These are phyloP conservation scores for Typhlichthys subterraneus DNA, from an alignment of 2,797 vertebrate species.

Conservation along the genomic window DNA sequence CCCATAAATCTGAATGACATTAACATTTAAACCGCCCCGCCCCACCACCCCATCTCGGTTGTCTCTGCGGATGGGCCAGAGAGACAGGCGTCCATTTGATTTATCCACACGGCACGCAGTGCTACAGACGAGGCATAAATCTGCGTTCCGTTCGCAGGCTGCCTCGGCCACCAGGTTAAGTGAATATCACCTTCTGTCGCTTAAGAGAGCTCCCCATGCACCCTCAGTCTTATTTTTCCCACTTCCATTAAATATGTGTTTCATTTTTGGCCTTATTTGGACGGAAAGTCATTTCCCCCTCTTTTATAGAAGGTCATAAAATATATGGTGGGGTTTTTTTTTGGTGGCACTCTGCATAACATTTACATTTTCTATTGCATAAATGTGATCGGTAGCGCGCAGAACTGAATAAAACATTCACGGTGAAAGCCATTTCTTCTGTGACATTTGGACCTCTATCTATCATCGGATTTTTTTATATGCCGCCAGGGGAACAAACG, in stretches of 20 bases:
- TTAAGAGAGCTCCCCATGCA: conserved; percentile 37
- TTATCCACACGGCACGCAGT: conserved; percentile 38
- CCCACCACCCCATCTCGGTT: conserved; percentile 24
- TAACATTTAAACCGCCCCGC: conserved; percentile 65
- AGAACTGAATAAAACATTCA: conserved; percentile 77
- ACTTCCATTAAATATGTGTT: conserved; percentile 67
- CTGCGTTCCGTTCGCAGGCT: conserved; percentile 44
- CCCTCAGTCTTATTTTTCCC: conserved; percentile 40
- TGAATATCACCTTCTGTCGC: conserved; percentile 66
- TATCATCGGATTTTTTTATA: conserved; percentile 74
- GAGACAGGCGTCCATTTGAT: conserved; percentile 58
- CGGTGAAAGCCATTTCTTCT: conserved; percentile 76
- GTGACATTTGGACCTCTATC: conserved; percentile 81
- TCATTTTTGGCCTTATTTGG: conserved; percentile 71
- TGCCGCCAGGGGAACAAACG: conserved; percentile 72
- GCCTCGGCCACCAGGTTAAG: conserved; percentile 60
- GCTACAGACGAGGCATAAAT: conserved; percentile 51
- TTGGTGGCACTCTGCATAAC: conserved; percentile 70
- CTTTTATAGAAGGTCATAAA: conserved; percentile 79
- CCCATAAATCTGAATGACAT: conserved; percentile 75
- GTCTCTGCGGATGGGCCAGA: conserved; percentile 38
- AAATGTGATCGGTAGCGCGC: conserved; percentile 68
- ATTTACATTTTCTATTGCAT: conserved; percentile 81
- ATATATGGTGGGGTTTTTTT: conserved; percentile 70
- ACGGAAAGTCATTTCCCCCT: conserved; percentile 72